These are phyloP conservation scores for Blomia tropicalis DNA, from an alignment of 2,888 invertebrate species.

Conservation along the genomic window DNA sequence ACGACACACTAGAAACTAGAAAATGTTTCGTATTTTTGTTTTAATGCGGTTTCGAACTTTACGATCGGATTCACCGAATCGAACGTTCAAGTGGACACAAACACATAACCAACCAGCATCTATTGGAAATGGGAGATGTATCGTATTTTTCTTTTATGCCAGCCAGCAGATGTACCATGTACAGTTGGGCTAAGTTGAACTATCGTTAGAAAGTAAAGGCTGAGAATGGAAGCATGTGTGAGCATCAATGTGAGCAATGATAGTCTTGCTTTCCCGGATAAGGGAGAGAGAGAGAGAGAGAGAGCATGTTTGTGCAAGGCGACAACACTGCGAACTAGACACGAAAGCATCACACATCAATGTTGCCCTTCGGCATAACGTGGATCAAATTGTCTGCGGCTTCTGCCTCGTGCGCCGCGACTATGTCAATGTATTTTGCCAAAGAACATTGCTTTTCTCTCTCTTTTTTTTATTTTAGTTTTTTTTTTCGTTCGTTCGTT, in stretches of 20 bases:
- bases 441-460: not conserved
- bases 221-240: slow-evolving; percentile 13
- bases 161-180: too few relatives aligned
- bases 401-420: not conserved
- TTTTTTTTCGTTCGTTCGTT: not conserved
- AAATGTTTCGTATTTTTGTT: not conserved
- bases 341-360: slow-evolving; percentile 5
- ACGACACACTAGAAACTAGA: too few relatives aligned
- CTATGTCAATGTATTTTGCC: not conserved
- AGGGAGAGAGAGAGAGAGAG: not conserved
- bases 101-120: not conserved
- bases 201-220: too few relatives aligned
- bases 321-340: not conserved
- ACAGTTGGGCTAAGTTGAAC: too few relatives aligned
- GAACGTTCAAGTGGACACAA: not conserved
- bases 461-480: not conserved
- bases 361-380: not conserved
- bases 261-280: not conserved
- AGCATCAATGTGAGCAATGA: slow-evolving; percentile 11
- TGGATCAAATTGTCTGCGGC: slow-evolving; percentile 15
- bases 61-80: not conserved
- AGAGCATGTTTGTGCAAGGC: not conserved
- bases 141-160: not conserved
- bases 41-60: not conserved
- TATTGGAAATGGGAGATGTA: not conserved